Evolutionary conservation across 2,797 vertebrate species (phyloP), one percentile per base, ranked within the genome.

Genomic region (Crax fasciolata): DNA sequence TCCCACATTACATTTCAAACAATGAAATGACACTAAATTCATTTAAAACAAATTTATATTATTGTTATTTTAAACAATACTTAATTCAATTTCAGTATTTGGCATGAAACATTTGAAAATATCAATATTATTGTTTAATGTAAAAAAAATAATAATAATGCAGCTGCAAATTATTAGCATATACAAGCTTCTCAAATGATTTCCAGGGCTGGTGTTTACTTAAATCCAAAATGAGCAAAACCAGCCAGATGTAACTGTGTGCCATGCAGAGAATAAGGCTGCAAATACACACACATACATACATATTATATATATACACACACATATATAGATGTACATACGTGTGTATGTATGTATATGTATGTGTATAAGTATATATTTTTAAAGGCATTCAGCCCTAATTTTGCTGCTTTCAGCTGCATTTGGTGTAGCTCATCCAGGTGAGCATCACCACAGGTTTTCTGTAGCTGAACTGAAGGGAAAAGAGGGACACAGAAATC

Each of bases 21-120:
- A 98, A 93, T 96, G 96, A 98, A 98, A 98, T 98, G 97, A 98
- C 97, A 97, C 97, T 98, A 98, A 98, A 98, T 98, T 98, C 96
- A 97, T 97, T 98, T 97, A 97, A 96, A 97, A 98, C 97, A 98
- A 98, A 98, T 97, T 97, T 97, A 97, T 97, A 97, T 97, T 97
- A 97, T 97, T 97, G 97, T 98, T 97, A 96, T 98, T 98, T 98
- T 98, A 98, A 98, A 97, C 97, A 98, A 97, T 97, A 92, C 97
- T 97, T 98, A 98, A 98, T 98, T 98, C 96, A 98, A 98, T 98
- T 98, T 98, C 89, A 90, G 79, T 98, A 97, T 98, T 98, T 98
- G 98, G 96, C 97, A 87, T 96, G 96, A 93, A 90, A 89, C 93
- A 94, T 96, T 98, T 94, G 96, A 97, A 97, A 97, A 95, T 86